Conservation (phyloP, 2,113 vertebrate species). For the Procavia capensis region DNA sequence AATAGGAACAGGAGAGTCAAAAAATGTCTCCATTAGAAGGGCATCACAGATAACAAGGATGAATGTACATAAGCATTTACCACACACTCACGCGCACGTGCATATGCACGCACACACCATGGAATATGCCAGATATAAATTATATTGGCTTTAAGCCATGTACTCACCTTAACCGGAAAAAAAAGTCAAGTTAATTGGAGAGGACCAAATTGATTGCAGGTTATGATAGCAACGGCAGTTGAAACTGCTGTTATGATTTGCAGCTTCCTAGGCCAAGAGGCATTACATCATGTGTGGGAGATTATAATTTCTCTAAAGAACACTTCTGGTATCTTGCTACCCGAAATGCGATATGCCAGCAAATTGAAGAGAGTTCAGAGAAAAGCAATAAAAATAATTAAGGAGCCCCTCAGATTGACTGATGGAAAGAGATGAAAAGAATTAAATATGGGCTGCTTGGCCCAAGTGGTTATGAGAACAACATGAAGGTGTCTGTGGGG, state of each 20-base stretch:
- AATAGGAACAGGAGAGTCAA: not conserved
- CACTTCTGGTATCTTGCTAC: constrained; percentile 70
- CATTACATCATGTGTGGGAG: constrained; percentile 74
- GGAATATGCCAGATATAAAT: constrained; percentile 38
- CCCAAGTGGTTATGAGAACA: constrained; percentile 43
- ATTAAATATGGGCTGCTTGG: constrained; percentile 47
- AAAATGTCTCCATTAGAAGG: not conserved
- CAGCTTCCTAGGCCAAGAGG: constrained; percentile 64
- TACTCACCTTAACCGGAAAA: constrained; percentile 54
- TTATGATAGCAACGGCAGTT: constrained; percentile 57
- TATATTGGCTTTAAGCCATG: constrained; percentile 53
- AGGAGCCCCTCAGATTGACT: constrained; percentile 75
- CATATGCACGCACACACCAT: not conserved
- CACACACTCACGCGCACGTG: too few species aligned
- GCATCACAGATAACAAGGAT: constrained; percentile 12
- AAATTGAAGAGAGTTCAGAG: constrained; percentile 78
- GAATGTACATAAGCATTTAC: not conserved
- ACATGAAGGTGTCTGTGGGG: not conserved
- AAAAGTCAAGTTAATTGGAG: constrained; percentile 65
- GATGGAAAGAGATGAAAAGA: constrained; percentile 71
- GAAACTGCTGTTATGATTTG: constrained; percentile 63
- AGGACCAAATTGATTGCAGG: constrained; percentile 51
- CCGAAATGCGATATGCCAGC: constrained; percentile 65
- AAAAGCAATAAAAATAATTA: constrained; percentile 82
- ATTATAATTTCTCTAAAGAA: constrained; percentile 76